These are phyloP conservation scores for Bufo gargarizans DNA, from an alignment of 2,113 vertebrate genomes.

Conservation along the genomic window DNA sequence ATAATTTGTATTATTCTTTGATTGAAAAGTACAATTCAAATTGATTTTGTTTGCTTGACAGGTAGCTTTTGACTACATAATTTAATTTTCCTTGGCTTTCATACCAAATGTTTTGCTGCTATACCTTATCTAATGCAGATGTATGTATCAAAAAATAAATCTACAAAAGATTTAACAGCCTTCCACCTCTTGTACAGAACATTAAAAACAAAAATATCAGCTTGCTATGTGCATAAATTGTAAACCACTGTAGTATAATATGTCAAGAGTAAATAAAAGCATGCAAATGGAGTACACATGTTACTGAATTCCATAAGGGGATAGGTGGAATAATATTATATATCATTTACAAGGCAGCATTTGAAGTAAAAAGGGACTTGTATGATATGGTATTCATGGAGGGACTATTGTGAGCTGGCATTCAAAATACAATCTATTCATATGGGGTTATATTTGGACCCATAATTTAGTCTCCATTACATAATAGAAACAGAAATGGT, in stretches of 20 bases:
- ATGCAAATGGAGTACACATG: background rate
- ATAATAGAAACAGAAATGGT: too few species aligned
- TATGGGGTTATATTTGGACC: background rate
- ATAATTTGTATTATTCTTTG: constrained; percentile 43
- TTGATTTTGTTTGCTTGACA: constrained; percentile 46
- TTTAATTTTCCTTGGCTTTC: constrained; percentile 24
- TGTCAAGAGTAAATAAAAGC: background rate
- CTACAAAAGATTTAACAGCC: background rate
- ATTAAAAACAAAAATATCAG: background rate
- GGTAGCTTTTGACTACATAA: constrained; percentile 36
- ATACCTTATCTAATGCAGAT: constrained; percentile 23
- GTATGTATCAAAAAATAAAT: background rate
- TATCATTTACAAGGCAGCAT: background rate
- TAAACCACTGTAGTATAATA: background rate
- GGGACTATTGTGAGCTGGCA: background rate
- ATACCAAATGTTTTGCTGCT: background rate
- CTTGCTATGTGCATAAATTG: background rate
- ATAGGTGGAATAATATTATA: background rate
- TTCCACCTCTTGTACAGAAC: background rate
- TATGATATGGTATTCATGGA: background rate
- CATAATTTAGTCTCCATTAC: background rate
- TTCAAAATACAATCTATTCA: background rate
- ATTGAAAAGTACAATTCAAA: constrained; percentile 36
- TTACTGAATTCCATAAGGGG: background rate
- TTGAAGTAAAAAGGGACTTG: background rate